Conservation (phyloP, 2,888 invertebrate genomes). For the Himalopsyche kuldschensis region DNA sequence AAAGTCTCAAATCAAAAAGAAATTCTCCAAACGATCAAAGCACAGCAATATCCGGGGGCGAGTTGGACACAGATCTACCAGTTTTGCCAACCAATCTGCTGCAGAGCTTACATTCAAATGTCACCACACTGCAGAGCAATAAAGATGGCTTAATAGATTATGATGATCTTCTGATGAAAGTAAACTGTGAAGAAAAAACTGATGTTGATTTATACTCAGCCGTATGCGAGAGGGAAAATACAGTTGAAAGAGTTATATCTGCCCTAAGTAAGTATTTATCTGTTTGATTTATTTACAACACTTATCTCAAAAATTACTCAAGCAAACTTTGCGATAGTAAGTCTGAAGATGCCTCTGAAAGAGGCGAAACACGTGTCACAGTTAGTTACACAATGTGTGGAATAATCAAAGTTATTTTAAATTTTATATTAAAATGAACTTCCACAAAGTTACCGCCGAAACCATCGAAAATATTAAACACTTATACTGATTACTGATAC, state of each 20-base stretch:
- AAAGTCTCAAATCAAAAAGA: neutral
- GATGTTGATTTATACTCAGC: slow-evolving; percentile 45
- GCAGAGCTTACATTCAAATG: slow-evolving; percentile 40
- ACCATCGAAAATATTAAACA: too few relatives aligned
- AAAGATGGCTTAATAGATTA: slow-evolving; percentile 21
- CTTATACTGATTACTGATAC: too few relatives aligned
- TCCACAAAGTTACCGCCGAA: too few relatives aligned
- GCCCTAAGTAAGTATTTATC: slow-evolving; percentile 47
- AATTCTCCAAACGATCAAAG: neutral
- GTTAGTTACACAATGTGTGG: too few relatives aligned
- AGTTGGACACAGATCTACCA: slow-evolving; percentile 43
- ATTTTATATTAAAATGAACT: too few relatives aligned
- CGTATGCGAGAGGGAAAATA: slow-evolving; percentile 47
- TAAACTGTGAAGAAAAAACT: slow-evolving; percentile 41
- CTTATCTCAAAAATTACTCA: too few relatives aligned
- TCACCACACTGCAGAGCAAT: slow-evolving; percentile 44
- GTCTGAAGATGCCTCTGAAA: too few relatives aligned
- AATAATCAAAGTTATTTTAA: too few relatives aligned
- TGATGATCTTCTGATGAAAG: slow-evolving; percentile 29
- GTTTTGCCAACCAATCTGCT: slow-evolving; percentile 51
- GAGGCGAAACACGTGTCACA: too few relatives aligned
- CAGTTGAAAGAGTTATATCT: slow-evolving; percentile 50
- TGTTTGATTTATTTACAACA: neutral
- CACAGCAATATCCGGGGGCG: neutral
- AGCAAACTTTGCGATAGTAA: too few relatives aligned